phyloP scores from a whole-genome alignment of 2,113 vertebrate species.

The Phaetusa simplex region DNA sequence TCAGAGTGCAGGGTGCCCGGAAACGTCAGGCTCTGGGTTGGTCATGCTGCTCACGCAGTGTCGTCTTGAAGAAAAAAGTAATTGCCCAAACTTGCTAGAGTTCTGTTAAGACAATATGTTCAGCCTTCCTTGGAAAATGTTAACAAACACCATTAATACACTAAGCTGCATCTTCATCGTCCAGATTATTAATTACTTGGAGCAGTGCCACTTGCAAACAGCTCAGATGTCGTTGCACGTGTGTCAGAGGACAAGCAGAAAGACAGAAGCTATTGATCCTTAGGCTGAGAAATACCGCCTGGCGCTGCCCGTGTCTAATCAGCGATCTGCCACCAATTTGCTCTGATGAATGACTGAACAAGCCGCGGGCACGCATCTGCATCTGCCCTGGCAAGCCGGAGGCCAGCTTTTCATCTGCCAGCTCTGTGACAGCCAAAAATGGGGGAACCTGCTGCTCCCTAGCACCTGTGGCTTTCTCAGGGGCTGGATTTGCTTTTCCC shows the following conservation, averaged over 20 bases:
- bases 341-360: not conserved
- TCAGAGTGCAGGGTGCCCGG: not conserved
- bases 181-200: not conserved
- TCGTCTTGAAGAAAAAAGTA: not conserved
- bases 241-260: not conserved
- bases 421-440: not conserved
- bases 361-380: not conserved
- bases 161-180: not conserved
- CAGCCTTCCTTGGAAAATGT: not conserved
- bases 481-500: not conserved
- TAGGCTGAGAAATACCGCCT: not conserved
- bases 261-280: not conserved
- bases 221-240: not conserved
- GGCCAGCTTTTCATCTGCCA: not conserved
- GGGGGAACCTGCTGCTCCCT: not conserved
- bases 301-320: not conserved
- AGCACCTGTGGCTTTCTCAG: rapidly evolving
- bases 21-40: rapidly evolving
- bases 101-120: not conserved
- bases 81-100: not conserved
- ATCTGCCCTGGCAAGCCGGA: rapidly evolving
- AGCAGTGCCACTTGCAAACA: not conserved
- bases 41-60: not conserved
- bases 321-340: not conserved
- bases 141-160: not conserved